These are phyloP conservation scores for Cariama cristata DNA, from an alignment of 2,113 vertebrate genomes.

Conservation along the genomic window DNA sequence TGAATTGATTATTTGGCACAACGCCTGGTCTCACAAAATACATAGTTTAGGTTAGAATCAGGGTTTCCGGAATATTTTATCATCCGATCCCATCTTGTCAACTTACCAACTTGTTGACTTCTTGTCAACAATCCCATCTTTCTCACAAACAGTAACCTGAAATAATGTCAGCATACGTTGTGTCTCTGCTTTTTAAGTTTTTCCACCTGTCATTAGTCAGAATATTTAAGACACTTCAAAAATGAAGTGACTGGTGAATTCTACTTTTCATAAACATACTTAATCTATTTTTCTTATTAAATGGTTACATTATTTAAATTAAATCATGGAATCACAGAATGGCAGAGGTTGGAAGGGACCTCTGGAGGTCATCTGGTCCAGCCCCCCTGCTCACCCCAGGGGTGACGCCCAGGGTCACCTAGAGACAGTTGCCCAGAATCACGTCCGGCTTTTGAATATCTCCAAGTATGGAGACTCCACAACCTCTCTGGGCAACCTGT, in stretches of 20 bases:
- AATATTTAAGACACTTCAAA: neutral
- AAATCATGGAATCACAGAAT: neutral
- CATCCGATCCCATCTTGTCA: neutral
- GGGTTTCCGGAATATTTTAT: neutral
- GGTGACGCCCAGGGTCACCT: neutral
- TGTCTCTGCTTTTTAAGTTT: neutral
- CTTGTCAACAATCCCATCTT: neutral
- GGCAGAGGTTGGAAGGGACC: neutral
- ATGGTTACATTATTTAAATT: neutral
- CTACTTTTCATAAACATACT: neutral
- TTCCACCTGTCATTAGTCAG: neutral
- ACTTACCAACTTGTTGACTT: too few species aligned
- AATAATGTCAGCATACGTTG: neutral
- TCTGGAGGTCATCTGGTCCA: neutral
- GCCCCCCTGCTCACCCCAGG: neutral
- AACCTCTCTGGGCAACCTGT: too few species aligned
- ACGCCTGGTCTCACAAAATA: neutral
- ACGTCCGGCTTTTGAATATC: neutral
- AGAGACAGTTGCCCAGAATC: neutral
- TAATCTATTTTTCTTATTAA: neutral
- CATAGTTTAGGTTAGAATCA: neutral
- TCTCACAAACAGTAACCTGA: neutral
- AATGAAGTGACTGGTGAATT: neutral
- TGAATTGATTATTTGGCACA: neutral
- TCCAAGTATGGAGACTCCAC: neutral